A percentile compares a stretch with the other conserved stretches of the same genome.
phyloP scores from a whole-genome alignment of 2,113 vertebrate species.

The Myanophis thanlyinensis region DNA sequence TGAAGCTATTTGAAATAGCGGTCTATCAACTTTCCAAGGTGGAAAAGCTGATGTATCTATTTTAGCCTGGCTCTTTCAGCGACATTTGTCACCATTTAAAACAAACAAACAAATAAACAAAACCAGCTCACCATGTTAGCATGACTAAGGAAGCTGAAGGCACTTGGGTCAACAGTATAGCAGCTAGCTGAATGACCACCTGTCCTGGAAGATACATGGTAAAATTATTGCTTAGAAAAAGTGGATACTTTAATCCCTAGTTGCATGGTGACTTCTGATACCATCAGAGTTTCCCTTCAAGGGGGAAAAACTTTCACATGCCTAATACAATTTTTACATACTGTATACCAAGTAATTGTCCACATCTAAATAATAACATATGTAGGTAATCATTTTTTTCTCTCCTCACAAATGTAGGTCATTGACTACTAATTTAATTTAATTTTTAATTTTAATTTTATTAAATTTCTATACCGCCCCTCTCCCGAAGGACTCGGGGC shows the following conservation, averaged over 20 bases:
- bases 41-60: conserved; percentile 36
- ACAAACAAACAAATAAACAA: conserved; percentile 10
- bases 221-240: neutral
- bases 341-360: rapidly evolving
- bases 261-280: rapidly evolving
- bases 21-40: conserved; percentile 31
- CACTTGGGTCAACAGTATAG: rapidly evolving
- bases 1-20: conserved; percentile 44
- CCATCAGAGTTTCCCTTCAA: rapidly evolving
- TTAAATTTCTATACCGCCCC: no score
- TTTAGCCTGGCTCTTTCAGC: conserved; percentile 36
- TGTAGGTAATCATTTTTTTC: neutral
- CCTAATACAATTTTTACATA: neutral
- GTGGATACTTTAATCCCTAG: neutral
- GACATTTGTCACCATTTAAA: conserved; percentile 38
- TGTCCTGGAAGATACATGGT: neutral
- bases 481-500: no score
- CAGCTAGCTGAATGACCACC: neutral
- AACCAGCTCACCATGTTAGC: neutral
- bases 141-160: neutral
- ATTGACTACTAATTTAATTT: neutral
- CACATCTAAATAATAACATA: neutral
- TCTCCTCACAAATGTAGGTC: neutral
- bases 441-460: no score
- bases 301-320: neutral